Evolutionary conservation across 1,140 invertebrate genomes (phyloP), one percentile per base, ranked within the genome.

Genomic region (Lamellibrachia luymesi): DNA sequence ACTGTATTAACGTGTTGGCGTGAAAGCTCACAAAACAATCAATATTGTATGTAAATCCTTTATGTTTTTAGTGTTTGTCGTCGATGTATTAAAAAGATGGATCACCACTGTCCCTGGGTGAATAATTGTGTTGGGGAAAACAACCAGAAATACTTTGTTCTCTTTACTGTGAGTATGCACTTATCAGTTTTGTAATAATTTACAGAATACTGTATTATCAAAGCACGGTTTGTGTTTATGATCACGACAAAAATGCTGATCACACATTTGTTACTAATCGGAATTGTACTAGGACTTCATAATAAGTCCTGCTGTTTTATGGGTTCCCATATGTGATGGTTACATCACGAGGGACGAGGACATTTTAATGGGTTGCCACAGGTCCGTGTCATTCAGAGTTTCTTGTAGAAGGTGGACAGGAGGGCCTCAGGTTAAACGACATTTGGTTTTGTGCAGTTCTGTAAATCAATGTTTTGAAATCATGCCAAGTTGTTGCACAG

Each of bases 101-200:
- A 99, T 96, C 99, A 99, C 96, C 99, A 99, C 96, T 99, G 99
- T 97, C 99, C 98, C 1, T 99, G 98, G 97, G 97, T 99, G 0
- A 99, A 99, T 95, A 99, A 99, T 96, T 99, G 99, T 97, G 99
- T 99, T 6, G 99, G 99, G 7, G 99, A 99, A 97, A 99, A 98
- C 95, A 99, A 99, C 97, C 99, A 99, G 97, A 99, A 99, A 96
- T 99, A 98, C 97, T 99, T 99, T 97, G 99, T 99, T 94, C 97
- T 99, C 92, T 99, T 99, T 97, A 99, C 99, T 92, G 99, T 99
- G 97, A 98, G 98, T 96, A 91, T 4, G 27, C 7, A 25, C 10
- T 50, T 10, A n/a, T 27, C 10, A 25, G 17, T 13, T 4, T 50
- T 91, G 50, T 91, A 91, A 13, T 49, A 49, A 10, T 91, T 51